These are phyloP conservation scores for Anthopleura sola DNA, from an alignment of 64 coral and sea anemone genomes.

Conservation along the genomic window DNA sequence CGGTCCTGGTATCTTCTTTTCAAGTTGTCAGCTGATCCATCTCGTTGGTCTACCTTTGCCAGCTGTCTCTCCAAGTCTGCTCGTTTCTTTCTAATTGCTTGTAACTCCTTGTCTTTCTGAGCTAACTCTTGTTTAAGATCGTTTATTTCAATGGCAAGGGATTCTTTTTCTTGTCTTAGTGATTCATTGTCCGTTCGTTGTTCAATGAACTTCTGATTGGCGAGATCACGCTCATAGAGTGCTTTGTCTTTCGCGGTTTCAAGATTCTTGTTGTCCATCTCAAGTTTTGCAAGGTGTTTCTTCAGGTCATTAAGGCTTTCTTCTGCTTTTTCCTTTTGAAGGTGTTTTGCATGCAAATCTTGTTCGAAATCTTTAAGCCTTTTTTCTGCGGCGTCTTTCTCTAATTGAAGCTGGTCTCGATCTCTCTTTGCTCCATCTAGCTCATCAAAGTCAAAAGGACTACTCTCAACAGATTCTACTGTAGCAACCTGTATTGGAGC, in stretches of 20 bases:
- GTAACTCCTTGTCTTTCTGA: slow-evolving; percentile 15
- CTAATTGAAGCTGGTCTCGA: slow-evolving; percentile 65
- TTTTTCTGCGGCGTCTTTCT: slow-evolving; percentile 56
- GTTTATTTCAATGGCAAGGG: slow-evolving; percentile 31
- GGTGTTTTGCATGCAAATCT: slow-evolving; percentile 61
- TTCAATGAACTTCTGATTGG: slow-evolving; percentile 72
- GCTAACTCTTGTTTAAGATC: slow-evolving; percentile 20
- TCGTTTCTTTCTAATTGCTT: slow-evolving; percentile 28
- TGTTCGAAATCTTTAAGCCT: slow-evolving; percentile 43
- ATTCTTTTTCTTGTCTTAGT: slow-evolving; percentile 67
- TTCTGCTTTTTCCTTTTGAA: slow-evolving; percentile 47
- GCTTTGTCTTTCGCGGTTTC: slow-evolving; percentile 69
- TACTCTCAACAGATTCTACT: slow-evolving; percentile 62
- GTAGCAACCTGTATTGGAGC: slow-evolving; percentile 57
- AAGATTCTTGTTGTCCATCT: slow-evolving; percentile 69
- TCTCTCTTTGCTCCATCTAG: slow-evolving; percentile 80
- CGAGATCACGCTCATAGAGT: slow-evolving; percentile 56
- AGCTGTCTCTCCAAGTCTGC: slow-evolving; percentile 38
- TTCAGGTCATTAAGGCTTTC: slow-evolving; percentile 47
- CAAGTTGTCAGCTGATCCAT: not conserved
- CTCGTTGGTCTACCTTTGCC: slow-evolving; percentile 10
- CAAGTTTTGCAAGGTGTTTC: slow-evolving; percentile 56
- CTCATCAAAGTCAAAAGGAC: slow-evolving; percentile 58
- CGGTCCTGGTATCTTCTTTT: slow-evolving; percentile 31
- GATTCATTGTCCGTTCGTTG: slow-evolving; percentile 56